Base-by-base conservation (phyloP, 2,113 vertebrate genomes). In the Hydrochoerus hydrochaeris region DNA sequence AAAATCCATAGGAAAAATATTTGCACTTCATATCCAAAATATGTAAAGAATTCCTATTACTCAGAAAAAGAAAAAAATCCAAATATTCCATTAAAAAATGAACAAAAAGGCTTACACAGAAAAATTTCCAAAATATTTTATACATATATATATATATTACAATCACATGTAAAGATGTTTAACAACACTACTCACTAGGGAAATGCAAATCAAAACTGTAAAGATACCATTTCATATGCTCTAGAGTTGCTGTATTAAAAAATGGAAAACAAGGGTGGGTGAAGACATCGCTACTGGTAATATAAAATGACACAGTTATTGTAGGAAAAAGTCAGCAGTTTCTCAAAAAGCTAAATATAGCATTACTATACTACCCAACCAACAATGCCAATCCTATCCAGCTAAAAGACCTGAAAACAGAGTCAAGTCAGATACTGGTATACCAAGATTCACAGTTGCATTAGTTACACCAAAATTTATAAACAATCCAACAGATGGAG, bases 91-190 rank as follows among this genome's bases (percentile, higher is more conserved):
- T 49, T 17, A 88, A 67, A 93, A 73, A 81, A 60, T 4, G 35
- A 41, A 32, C 71, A 94, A 95, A 52, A 97, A 57, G 46, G 49
- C 32, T 77, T 63, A 65, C 54, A 52, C 0, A 90, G n/a, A 86
- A 17, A 88, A 38, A 88, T 88, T 44, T 71, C n/a, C 35, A 38
- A 88, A 82, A 28, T 80, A 80, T 30, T 63, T 17, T 46, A 71
- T 67, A 87, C n/a, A 67, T 77, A 75, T 65, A n/a, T 46, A 71
- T 75, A 87, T 41, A 67, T 77, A 75, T 85, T 30, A 96, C 26
- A 95, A 95, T 46, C 26, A 94, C 24, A 95, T 32, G 54, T 52
- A 86, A 90, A 89, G 80, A 82, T 65, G 46, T n/a, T 80, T 73
- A 85, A 91, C n/a, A 75, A 52, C 32, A 90, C 54, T 54, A 91